Evolutionary conservation across 2,797 vertebrate genomes (phyloP).

Genomic region (Molossus molossus): DNA sequence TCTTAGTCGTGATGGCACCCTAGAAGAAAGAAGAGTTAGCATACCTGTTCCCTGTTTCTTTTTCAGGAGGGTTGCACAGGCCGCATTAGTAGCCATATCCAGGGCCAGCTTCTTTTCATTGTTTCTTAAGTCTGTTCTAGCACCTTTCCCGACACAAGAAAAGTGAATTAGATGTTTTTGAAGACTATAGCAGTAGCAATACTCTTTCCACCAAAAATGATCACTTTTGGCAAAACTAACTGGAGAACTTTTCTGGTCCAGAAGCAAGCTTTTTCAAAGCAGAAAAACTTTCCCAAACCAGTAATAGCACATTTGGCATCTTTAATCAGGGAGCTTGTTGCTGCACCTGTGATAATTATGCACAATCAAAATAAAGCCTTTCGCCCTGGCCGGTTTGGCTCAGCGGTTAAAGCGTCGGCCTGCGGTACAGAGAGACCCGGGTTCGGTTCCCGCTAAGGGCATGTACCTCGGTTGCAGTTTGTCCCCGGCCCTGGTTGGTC

Average conservation of each 20-base stretch:
- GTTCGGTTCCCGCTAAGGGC: too few species aligned
- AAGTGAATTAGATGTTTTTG: constrained; percentile 36
- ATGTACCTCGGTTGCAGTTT: too few species aligned
- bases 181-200: background rate
- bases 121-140: constrained; percentile 96
- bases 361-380: background rate
- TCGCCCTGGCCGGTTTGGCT: too few species aligned
- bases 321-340: constrained; percentile 59
- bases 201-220: background rate
- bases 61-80: constrained; percentile 96
- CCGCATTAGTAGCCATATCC: constrained; percentile 97
- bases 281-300: background rate
- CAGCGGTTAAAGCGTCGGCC: too few species aligned
- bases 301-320: background rate
- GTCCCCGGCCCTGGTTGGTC: too few species aligned
- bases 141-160: constrained; percentile 90
- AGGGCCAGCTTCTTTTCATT: constrained; percentile 98
- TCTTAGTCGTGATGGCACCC: background rate
- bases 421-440: too few species aligned
- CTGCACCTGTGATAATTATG: background rate
- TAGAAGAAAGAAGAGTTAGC: constrained; percentile 42
- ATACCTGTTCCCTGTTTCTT: constrained; percentile 92
- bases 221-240: constrained; percentile 25
- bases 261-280: background rate
- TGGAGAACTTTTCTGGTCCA: background rate